These are phyloP conservation scores for Thecocarcelia acutangulata DNA, from an alignment of 2,888 invertebrate species.

Conservation along the genomic window DNA sequence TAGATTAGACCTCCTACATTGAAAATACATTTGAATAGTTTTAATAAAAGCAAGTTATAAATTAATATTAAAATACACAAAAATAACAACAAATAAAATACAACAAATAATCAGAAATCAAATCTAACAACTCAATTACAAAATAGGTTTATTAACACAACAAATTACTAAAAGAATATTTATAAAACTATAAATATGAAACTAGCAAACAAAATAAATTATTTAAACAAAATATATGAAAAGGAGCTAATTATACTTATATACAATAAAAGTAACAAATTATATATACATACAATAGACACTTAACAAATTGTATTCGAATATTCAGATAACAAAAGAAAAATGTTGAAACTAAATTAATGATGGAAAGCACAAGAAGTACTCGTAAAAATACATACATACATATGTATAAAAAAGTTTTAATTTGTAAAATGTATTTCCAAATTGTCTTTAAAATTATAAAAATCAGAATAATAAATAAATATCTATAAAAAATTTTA, in stretches of 20 bases:
- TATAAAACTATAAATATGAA: slow-evolving; percentile 40
- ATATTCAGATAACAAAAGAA: slow-evolving; percentile 17
- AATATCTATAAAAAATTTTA: slow-evolving; percentile 38
- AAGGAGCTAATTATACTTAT: slow-evolving; percentile 21
- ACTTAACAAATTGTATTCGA: slow-evolving; percentile 65
- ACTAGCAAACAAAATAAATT: slow-evolving; percentile 52
- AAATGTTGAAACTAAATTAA: slow-evolving; percentile 6
- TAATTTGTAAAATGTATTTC: slow-evolving; percentile 44
- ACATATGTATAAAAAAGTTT: slow-evolving; percentile 20
- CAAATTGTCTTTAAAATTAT: slow-evolving; percentile 29
- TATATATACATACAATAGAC: slow-evolving; percentile 40
- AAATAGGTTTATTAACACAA: slow-evolving; percentile 60
- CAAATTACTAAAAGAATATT: slow-evolving; percentile 10
- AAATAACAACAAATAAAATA: slow-evolving; percentile 42
- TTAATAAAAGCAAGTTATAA: slow-evolving; percentile 27
- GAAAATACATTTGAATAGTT: slow-evolving; percentile 53
- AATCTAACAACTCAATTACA: slow-evolving; percentile 69
- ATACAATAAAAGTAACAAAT: slow-evolving; percentile 34
- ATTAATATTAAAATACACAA: not conserved
- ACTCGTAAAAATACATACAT: slow-evolving; percentile 31
- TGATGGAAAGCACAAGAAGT: slow-evolving; percentile 36
- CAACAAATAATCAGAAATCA: slow-evolving; percentile 61
- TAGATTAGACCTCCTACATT: slow-evolving; percentile 50
- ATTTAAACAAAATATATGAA: slow-evolving; percentile 58
- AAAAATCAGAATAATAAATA: not conserved